Evolutionary conservation across 2,797 vertebrate genomes (phyloP).

Genomic region (Leptoclinus maculatus): DNA sequence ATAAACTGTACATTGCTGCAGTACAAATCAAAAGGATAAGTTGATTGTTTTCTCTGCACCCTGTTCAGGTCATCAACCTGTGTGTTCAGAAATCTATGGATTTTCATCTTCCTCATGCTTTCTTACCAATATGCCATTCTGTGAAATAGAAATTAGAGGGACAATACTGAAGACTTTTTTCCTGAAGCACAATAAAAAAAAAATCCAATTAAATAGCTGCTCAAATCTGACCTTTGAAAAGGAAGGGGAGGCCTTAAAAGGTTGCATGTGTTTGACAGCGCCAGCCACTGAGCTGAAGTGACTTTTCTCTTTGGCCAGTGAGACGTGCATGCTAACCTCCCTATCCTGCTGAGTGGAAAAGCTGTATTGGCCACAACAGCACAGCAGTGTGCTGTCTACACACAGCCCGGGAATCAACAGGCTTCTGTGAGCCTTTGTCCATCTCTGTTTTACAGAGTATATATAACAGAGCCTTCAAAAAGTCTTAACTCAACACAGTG

Average conservation of each 20-base stretch:
- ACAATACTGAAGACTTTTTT: constrained; percentile 14
- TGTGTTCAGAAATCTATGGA: neutral
- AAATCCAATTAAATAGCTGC: constrained; percentile 33
- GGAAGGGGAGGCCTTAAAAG: constrained; percentile 67
- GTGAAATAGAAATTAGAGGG: neutral
- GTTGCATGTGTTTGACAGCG: constrained; percentile 64
- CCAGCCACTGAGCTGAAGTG: constrained; percentile 59
- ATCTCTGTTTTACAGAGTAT: constrained; percentile 56
- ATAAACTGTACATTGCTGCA: neutral
- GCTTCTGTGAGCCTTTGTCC: constrained; percentile 73
- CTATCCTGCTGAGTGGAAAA: constrained; percentile 76
- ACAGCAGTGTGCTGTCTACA: constrained; percentile 78
- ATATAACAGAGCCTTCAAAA: constrained; percentile 54
- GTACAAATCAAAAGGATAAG: neutral
- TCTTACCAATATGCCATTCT: neutral
- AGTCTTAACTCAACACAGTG: constrained; percentile 63
- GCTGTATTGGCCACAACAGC: constrained; percentile 77
- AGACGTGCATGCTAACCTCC: constrained; percentile 63
- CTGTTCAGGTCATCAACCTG: neutral
- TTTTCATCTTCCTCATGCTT: neutral
- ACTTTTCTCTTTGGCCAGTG: constrained; percentile 66
- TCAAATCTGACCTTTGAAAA: constrained; percentile 68
- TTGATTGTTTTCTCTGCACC: neutral
- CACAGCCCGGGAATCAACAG: constrained; percentile 74
- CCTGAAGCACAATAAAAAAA: constrained; percentile 3